Evolutionary conservation across 1,140 invertebrate species (phyloP).

Genomic region (Polypedilum vanderplanki): DNA sequence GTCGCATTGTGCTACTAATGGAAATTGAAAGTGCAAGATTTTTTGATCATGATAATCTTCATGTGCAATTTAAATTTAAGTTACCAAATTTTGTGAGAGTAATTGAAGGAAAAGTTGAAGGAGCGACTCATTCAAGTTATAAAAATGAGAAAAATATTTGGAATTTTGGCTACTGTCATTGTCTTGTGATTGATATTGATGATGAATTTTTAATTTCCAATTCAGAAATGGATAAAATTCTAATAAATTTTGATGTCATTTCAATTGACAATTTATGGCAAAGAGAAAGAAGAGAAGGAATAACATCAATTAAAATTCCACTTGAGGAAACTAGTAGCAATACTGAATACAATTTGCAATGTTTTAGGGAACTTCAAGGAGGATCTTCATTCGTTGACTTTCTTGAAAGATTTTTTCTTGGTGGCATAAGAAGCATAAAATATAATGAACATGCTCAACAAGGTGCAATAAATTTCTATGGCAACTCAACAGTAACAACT

Average conservation of each 20-base stretch:
- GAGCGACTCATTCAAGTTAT: neutral
- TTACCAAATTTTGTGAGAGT: neutral
- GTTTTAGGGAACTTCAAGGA: neutral
- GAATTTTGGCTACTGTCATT: neutral
- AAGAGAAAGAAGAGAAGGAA: neutral
- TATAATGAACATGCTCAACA: neutral
- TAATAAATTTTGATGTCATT: neutral
- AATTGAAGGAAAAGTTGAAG: neutral
- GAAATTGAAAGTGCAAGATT: neutral
- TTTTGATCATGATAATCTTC: conserved; percentile 1
- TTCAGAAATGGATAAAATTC: neutral
- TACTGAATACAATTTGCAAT: neutral
- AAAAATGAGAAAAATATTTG: neutral
- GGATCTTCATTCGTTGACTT: neutral
- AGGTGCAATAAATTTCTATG: neutral
- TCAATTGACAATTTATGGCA: neutral
- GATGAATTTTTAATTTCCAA: neutral
- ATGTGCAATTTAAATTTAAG: conserved; percentile 3
- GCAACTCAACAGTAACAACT: neutral
- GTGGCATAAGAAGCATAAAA: neutral
- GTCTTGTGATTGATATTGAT: neutral
- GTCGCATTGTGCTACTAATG: neutral
- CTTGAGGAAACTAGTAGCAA: neutral
- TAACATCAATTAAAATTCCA: neutral
- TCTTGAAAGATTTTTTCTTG: neutral